phyloP scores from a whole-genome alignment of 2,113 vertebrate genomes.

The Tetrax tetrax region DNA sequence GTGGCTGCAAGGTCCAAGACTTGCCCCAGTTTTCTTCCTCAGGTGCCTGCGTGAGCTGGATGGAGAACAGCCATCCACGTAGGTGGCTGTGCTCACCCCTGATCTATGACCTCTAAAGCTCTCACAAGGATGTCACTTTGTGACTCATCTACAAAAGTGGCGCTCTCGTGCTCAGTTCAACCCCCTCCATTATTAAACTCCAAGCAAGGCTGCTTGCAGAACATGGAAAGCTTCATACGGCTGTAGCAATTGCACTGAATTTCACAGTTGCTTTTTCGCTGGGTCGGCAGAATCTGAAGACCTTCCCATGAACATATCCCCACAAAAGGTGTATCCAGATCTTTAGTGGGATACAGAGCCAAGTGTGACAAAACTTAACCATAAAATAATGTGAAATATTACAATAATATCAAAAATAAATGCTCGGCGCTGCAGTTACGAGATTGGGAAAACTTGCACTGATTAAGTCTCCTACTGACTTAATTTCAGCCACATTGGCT shows the following conservation, averaged over 20 bases:
- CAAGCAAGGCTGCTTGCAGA: neutral
- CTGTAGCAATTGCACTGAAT: neutral
- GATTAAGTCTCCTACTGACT: neutral
- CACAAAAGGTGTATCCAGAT: neutral
- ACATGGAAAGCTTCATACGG: neutral
- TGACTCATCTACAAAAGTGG: neutral
- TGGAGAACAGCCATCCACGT: neutral
- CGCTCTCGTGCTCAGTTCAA: neutral
- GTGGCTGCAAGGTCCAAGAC: neutral
- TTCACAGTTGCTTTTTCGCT: neutral
- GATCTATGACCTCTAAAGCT: neutral
- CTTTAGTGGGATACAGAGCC: neutral
- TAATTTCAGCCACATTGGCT: neutral
- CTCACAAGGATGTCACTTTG: neutral
- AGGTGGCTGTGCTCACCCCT: neutral
- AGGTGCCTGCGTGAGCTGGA: neutral
- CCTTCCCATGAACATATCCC: neutral
- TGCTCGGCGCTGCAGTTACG: accelerated
- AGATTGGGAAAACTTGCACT: neutral
- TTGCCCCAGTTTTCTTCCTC: neutral
- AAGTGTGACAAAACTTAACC: neutral
- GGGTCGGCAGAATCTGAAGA: neutral
- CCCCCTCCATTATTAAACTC: neutral
- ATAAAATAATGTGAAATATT: neutral
- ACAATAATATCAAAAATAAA: neutral